Percentiles rank a stretch among this genome's conserved stretches.
Evolutionary conservation across 2,113 vertebrate species (phyloP).

Genomic region (Egretta garzetta): DNA sequence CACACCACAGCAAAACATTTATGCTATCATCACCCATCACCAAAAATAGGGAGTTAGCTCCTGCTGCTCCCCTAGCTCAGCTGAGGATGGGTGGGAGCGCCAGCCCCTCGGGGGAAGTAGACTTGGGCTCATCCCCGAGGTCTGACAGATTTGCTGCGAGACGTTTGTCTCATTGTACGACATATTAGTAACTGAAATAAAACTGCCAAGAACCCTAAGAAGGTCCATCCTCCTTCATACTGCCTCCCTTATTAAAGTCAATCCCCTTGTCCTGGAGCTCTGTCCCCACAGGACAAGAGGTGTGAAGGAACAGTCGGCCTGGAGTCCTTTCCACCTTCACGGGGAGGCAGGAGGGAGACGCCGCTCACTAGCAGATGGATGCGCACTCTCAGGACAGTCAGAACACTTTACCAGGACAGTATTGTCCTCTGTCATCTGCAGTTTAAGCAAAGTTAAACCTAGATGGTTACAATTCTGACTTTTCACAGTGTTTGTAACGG

Average conservation of each 20-base stretch:
- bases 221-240: neutral
- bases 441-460: neutral
- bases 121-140: neutral
- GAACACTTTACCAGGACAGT: neutral
- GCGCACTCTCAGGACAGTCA: neutral
- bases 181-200: neutral
- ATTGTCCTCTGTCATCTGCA: neutral
- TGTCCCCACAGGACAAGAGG: neutral
- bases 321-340: neutral
- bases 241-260: neutral
- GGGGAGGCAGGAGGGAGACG: neutral
- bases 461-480: neutral
- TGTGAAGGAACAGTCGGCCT: neutral
- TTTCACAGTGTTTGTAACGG: too few relatives aligned
- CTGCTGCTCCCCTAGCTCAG: neutral
- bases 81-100: rapidly evolving
- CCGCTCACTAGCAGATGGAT: neutral
- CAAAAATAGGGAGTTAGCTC: rapidly evolving
- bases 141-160: rapidly evolving
- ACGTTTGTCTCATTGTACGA: neutral
- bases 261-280: neutral
- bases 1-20: rapidly evolving
- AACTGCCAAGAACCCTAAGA: neutral
- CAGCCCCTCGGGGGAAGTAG: neutral
- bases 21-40: neutral